Conservation (phyloP, 1,140 invertebrate species). For the Drosophila parabipectinata region DNA sequence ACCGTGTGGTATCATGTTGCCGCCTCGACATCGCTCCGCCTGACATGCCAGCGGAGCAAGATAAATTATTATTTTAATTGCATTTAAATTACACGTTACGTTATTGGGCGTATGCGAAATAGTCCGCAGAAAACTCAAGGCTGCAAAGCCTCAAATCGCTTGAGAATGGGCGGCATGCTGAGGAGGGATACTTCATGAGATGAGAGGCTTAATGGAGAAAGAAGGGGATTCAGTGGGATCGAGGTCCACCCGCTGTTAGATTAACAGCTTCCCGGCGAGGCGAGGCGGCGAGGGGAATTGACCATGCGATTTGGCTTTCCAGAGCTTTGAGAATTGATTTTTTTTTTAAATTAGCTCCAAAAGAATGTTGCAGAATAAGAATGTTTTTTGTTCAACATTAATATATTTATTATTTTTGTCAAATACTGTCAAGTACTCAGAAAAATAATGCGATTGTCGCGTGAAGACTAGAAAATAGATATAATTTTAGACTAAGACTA, state of each 20-base stretch:
- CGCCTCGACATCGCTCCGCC: constrained; percentile 20
- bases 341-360: constrained; percentile 3
- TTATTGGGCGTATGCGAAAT: constrained; percentile 61
- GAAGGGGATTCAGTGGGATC: background rate
- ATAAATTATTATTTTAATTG: constrained; percentile 83
- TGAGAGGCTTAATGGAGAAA: background rate
- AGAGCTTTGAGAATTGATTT: constrained; percentile 41
- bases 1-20: constrained; percentile 54
- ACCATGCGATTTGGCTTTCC: constrained; percentile 18
- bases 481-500: no score
- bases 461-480: no score
- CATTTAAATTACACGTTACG: constrained; percentile 74
- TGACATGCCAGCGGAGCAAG: constrained; percentile 68
- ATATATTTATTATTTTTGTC: background rate
- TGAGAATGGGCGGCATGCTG: background rate
- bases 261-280: constrained; percentile 42
- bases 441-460: no score
- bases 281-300: constrained; percentile 16
- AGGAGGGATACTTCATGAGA: background rate
- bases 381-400: no score
- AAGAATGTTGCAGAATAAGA: no score
- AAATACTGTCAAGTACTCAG: no score
- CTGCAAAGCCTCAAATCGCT: constrained; percentile 29
- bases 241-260: constrained; percentile 53
- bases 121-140: constrained; percentile 53